Evolutionary conservation across 2,113 vertebrate species (phyloP), one percentile per base, ranked within the genome.

Genomic region (Scomber colias): DNA sequence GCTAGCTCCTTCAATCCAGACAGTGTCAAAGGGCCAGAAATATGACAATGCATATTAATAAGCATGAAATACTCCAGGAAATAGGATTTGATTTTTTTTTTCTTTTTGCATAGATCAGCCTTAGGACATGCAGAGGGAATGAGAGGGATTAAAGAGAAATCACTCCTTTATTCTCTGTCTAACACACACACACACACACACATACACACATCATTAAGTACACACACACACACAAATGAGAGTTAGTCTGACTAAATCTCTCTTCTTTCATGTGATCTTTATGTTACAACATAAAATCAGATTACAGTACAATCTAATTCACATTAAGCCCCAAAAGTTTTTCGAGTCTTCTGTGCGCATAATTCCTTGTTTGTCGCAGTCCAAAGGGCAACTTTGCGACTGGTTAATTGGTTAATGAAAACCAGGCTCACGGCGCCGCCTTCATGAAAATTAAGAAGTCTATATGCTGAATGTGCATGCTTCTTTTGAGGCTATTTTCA

Each of bases 361-460:
- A 75, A 56, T 76, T 68, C 45, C 7, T 5, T 19, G 14, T 19
- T 17, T 63, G 40, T 56, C 49, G 6, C 48, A 46, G 8, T 54
- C 53, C 46, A 61, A 45, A 69, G 14, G 27, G 51, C 45, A 82
- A 83, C 11, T 74, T 75, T 53, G 16, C 27, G 57, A 61, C 35
- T 56, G 48, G 62, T 71, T 60, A 63, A 81, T 65, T 68, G 16
- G 19, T 79, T 64, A 68, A 79, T 79, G 73, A 64, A 84, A 69
- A 75, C 3, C 62, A 68, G 60, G 53, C n/a, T 51, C n/a, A 27
- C 78, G 19, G 48, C 66, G 44, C 55, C n/a, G 65, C 16, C 24
- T 10, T 53, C 6, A 21, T 54, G 71, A 16, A 48, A 71, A 65
- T 61, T 1, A 59, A 56, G 17, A 30, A 35, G 50, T 49, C 49